phyloP scores from a whole-genome alignment of 2,888 invertebrate genomes.

The Falcaria lacertinaria region DNA sequence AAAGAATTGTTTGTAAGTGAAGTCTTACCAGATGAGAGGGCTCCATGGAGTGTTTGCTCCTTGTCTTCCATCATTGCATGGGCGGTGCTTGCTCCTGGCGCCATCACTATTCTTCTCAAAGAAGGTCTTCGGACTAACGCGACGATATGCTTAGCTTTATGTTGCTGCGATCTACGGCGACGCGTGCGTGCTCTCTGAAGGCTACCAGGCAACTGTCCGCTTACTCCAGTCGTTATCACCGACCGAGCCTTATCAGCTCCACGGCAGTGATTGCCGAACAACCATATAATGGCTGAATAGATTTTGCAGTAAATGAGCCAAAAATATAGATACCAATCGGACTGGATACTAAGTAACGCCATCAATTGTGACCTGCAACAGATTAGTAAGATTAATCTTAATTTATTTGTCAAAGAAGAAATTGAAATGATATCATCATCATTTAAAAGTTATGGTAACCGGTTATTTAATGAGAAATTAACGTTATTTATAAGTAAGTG shows the following conservation, averaged over 20 bases:
- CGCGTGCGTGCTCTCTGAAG: constrained; percentile 74
- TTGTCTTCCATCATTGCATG: constrained; percentile 77
- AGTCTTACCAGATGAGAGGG: constrained; percentile 53
- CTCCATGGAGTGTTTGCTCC: constrained; percentile 64
- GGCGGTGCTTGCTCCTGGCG: constrained; percentile 77
- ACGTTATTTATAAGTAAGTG: too few relatives aligned
- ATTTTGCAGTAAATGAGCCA: constrained; percentile 70
- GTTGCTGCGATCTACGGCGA: constrained; percentile 54
- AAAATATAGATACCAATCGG: constrained; percentile 65
- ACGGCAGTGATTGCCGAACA: constrained; percentile 71
- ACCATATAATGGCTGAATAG: constrained; percentile 66
- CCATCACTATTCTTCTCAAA: constrained; percentile 74
- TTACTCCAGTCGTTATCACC: constrained; percentile 66
- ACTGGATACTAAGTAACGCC: constrained; percentile 66
- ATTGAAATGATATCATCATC: too few relatives aligned
- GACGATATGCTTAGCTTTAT: constrained; percentile 60
- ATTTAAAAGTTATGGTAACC: too few relatives aligned
- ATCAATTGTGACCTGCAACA: constrained; percentile 72
- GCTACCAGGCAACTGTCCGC: constrained; percentile 65
- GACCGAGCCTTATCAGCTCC: constrained; percentile 70
- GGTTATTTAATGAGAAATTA: too few relatives aligned
- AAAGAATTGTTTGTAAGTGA: constrained; percentile 2
- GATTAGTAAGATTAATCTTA: constrained; percentile 11
- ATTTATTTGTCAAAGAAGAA: too few relatives aligned
- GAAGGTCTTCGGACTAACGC: constrained; percentile 69